Conservation (phyloP, 2,797 vertebrate species). For the Phrynocephalus forsythii region DNA sequence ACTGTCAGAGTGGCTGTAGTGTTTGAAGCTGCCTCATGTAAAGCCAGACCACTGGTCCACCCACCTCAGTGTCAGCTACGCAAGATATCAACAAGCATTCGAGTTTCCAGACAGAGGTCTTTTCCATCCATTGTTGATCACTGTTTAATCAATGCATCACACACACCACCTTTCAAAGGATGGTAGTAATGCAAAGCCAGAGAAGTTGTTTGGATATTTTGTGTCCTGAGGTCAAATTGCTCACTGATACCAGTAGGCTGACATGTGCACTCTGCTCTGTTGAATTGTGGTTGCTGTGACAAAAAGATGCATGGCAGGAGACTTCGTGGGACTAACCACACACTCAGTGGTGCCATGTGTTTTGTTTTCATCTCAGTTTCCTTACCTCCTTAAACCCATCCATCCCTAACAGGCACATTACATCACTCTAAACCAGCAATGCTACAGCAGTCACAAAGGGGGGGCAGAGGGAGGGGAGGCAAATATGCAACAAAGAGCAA, state of each 20-base stretch:
- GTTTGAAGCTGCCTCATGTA: neutral
- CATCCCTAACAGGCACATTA: neutral
- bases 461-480: neutral
- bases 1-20: no score
- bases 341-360: neutral
- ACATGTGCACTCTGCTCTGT: neutral
- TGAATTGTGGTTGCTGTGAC: neutral
- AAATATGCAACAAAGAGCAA: conserved; percentile 13
- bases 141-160: neutral
- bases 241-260: neutral
- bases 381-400: no score
- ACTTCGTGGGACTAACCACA: no score
- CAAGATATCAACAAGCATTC: neutral
- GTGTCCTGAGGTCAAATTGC: neutral
- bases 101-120: neutral
- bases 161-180: neutral
- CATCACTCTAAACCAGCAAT: neutral
- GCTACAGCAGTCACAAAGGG: neutral
- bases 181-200: neutral
- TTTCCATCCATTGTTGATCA: neutral
- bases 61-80: neutral
- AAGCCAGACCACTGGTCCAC: neutral
- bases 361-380: neutral
- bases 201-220: neutral
- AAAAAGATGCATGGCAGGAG: neutral